Conservation (phyloP, 2,888 invertebrate genomes). For the Melolontha melolontha region DNA sequence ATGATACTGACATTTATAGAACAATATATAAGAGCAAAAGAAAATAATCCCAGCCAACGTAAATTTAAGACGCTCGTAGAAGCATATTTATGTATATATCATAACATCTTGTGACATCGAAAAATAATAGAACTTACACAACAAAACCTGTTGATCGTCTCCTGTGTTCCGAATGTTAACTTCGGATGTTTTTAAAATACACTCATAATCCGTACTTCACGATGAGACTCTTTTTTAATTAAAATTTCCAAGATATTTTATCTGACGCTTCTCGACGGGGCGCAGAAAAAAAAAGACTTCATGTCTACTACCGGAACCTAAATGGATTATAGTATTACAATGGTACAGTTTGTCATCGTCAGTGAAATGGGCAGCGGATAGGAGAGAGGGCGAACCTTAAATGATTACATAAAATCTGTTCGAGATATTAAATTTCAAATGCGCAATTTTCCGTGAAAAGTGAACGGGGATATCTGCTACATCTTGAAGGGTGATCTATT, state of each 20-base stretch:
- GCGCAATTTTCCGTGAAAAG: slow-evolving; percentile 15
- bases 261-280: background rate
- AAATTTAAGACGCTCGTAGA: too few relatives aligned
- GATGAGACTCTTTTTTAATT: slow-evolving; percentile 16
- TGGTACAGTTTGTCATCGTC: slow-evolving; percentile 26
- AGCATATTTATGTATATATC: too few relatives aligned
- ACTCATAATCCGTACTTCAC: slow-evolving; percentile 3
- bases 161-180: background rate
- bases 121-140: background rate
- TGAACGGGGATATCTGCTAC: background rate
- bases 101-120: too few relatives aligned
- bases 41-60: too few relatives aligned
- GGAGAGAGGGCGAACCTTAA: slow-evolving; percentile 5
- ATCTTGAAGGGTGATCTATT: slow-evolving; percentile 7
- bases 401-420: slow-evolving; percentile 22
- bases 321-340: slow-evolving; percentile 17
- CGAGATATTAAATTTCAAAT: slow-evolving; percentile 27
- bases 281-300: slow-evolving; percentile 16
- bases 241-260: slow-evolving; percentile 25
- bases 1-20: too few relatives aligned
- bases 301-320: slow-evolving; percentile 11
- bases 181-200: slow-evolving; percentile 7
- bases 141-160: slow-evolving; percentile 20
- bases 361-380: background rate
- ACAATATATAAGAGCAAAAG: too few relatives aligned